Base-by-base conservation (phyloP, 1,140 invertebrate genomes). In the Calliopsis andreniformis region DNA sequence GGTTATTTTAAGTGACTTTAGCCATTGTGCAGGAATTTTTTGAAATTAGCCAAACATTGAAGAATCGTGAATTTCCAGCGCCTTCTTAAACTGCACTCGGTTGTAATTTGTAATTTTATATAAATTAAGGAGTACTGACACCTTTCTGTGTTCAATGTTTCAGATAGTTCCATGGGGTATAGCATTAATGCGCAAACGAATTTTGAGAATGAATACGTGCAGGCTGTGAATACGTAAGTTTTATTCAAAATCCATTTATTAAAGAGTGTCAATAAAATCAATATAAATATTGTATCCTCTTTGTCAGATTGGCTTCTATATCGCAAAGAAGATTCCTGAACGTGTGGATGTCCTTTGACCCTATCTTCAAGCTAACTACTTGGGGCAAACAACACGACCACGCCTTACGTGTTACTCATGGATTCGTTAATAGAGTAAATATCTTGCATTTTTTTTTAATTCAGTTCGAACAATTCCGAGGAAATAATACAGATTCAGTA, bases 121-220 rank as follows among this genome's bases (percentile, higher is more conserved):
- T 51, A 58, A 58, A 58, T 20, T 32, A 39, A 39, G 20, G 67
- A 8, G 64, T 35, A 56, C 42, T 20, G 20, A 63, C 3, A 55
- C 6, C 43, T 6, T 51, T 63, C 23, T 4, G 47, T 49, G 47
- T 49, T 58, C 0, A 49, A 18, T 25, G 14, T 77, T 78, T 3
- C 86, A 93, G 95, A 95, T 80, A 95, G 93, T 61, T 94, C 95
- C 2, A 96, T 96, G 95, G 95, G 96, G 2, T 91, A 90, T 55
- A 90, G 92, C n/a, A 88, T 96, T 0, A 92, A 94, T 79, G 94
- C 95, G 0, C 95, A 96, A 85, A 88, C 64, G 1, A 92, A 94
- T 78, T 85, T 84, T 2, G 89, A 93, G 32, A 93, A 93, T 16
- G 93, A 94, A 32, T 96, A 96, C 84, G 93, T 95, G 0, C 76